These are phyloP conservation scores for Tenthredo scrophulariae DNA, from an alignment of 2,888 invertebrate species.

Conservation along the genomic window DNA sequence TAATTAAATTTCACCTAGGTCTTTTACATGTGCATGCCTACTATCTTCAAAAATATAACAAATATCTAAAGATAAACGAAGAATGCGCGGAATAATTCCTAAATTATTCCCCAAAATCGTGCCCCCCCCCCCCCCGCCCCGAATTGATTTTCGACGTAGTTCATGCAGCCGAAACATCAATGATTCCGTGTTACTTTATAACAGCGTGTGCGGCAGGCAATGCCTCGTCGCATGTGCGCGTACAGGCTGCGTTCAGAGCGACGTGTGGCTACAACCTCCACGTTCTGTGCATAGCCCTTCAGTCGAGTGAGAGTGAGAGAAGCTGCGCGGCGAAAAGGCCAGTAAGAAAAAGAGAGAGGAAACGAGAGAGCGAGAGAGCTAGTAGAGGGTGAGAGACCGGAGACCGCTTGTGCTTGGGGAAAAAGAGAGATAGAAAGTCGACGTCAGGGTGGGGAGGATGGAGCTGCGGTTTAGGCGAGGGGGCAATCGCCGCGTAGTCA, in stretches of 20 bases:
- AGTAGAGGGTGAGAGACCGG: constrained; percentile 15
- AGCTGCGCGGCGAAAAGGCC: neutral
- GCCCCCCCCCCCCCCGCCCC: too few relatives aligned
- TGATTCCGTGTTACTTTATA: constrained; percentile 53
- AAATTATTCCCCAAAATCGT: neutral
- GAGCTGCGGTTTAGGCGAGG: constrained; percentile 67
- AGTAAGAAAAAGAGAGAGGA: neutral
- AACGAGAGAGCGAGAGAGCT: neutral
- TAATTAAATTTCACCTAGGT: neutral
- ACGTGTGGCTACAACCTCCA: constrained; percentile 48
- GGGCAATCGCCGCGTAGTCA: constrained; percentile 70
- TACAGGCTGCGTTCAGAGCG: constrained; percentile 50
- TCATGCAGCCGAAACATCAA: constrained; percentile 49
- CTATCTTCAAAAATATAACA: neutral
- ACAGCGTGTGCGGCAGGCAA: constrained; percentile 44
- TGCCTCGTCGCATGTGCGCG: constrained; percentile 44
- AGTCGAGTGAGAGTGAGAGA: constrained; percentile 36
- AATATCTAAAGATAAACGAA: neutral
- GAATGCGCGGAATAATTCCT: neutral
- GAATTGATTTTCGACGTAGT: constrained; percentile 36
- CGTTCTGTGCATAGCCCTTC: constrained; percentile 1
- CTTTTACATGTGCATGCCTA: neutral
- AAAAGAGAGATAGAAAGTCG: constrained; percentile 55
- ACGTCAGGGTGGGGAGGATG: constrained; percentile 63
- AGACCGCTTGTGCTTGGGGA: constrained; percentile 34